phyloP scores from a whole-genome alignment of 2,797 vertebrate species.

The Ptychobarbus kaznakovi region DNA sequence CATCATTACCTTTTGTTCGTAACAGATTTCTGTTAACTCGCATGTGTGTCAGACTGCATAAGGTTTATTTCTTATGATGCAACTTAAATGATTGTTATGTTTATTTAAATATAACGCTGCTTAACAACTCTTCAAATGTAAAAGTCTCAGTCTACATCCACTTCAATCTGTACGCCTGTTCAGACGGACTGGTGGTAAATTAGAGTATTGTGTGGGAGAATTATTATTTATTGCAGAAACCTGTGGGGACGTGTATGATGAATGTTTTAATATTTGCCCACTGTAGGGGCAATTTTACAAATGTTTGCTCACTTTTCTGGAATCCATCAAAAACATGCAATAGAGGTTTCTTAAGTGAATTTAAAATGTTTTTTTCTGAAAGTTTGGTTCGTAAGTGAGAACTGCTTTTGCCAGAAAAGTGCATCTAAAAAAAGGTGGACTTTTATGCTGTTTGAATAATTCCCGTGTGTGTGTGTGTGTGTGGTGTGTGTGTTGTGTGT shows the following conservation, averaged over 20 bases:
- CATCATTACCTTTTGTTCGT: slow-evolving; percentile 48
- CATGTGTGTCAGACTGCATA: not conserved
- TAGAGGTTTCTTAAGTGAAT: not conserved
- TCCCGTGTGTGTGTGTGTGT: no score
- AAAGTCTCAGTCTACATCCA: not conserved
- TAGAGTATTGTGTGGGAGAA: not conserved
- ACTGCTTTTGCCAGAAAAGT: no score
- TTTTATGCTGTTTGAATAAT: no score
- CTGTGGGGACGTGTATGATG: not conserved
- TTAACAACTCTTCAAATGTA: not conserved
- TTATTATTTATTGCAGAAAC: slow-evolving; percentile 40
- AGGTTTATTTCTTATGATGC: not conserved
- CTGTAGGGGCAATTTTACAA: not conserved
- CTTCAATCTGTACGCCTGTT: slow-evolving; percentile 7
- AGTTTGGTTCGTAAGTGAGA: no score
- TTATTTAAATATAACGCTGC: not conserved
- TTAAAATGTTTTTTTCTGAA: not conserved
- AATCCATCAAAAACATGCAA: not conserved
- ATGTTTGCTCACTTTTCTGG: not conserved
- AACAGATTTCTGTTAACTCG: not conserved
- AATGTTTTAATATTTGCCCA: slow-evolving; percentile 31
- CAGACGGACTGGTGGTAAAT: slow-evolving; percentile 15
- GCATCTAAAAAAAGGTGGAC: no score
- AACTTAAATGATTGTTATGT: not conserved
- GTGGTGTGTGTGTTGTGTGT: no score